A percentile compares a stretch with the other conserved stretches of the same genome.
These are phyloP conservation scores for Cantharis rufa DNA, from an alignment of 2,888 invertebrate genomes.

Conservation along the genomic window DNA sequence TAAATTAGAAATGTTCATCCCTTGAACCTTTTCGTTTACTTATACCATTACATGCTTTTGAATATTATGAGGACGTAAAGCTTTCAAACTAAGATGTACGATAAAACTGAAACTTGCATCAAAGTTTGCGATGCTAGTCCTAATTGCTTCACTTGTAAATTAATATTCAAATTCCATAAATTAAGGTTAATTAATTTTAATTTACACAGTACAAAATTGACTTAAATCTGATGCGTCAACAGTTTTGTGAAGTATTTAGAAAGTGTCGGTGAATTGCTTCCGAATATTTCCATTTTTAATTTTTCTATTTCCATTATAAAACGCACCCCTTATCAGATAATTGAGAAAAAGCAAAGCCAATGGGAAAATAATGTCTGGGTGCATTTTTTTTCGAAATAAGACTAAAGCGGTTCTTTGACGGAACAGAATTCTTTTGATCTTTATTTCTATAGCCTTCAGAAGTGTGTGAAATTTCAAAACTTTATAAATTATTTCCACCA, in stretches of 20 bases:
- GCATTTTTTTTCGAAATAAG: neutral
- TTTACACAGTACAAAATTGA: neutral
- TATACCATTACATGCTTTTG: neutral
- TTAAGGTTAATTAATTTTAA: neutral
- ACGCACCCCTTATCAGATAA: neutral
- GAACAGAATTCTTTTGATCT: neutral
- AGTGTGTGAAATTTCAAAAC: neutral
- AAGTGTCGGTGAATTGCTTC: neutral
- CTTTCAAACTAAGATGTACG: neutral
- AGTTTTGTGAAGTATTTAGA: neutral
- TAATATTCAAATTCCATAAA: neutral
- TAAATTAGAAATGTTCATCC: neutral
- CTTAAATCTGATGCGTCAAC: neutral
- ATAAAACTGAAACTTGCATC: neutral
- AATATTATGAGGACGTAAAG: neutral
- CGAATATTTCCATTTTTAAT: neutral
- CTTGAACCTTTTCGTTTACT: neutral
- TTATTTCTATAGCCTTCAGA: neutral
- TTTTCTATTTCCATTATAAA: neutral
- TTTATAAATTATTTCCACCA: neutral
- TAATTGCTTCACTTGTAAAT: neutral
- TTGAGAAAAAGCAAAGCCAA: neutral
- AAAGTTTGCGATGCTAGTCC: neutral
- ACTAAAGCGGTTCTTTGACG: neutral
- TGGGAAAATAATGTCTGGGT: neutral